Percentiles rank a stretch among this genome's conserved stretches.
phyloP scores from a whole-genome alignment of 2,888 invertebrate genomes.

The Phyllotreta cruciferae region DNA sequence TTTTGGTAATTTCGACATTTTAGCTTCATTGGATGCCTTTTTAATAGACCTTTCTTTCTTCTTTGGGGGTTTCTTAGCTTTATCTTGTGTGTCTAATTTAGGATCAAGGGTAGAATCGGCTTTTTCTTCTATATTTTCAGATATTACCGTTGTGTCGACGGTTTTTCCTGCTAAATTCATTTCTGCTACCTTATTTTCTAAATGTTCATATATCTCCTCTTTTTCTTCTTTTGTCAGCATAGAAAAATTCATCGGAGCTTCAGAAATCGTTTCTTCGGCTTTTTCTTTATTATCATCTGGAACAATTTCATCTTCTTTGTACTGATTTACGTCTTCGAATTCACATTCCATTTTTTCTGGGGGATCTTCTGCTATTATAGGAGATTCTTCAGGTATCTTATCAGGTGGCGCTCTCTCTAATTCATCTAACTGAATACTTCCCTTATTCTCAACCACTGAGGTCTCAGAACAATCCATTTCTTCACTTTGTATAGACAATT shows the following conservation, averaged over 20 bases:
- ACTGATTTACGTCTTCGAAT: constrained; percentile 10
- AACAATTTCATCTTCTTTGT: constrained; percentile 39
- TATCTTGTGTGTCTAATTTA: constrained; percentile 12
- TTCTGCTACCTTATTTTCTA: constrained; percentile 36
- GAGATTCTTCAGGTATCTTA: not conserved
- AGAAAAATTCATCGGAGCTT: constrained; percentile 2
- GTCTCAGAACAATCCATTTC: not conserved
- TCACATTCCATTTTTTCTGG: constrained; percentile 11
- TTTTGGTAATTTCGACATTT: constrained; percentile 5
- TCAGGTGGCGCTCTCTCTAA: not conserved
- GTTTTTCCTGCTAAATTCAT: constrained; percentile 29
- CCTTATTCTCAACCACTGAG: not conserved
- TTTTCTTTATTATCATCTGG: constrained; percentile 27
- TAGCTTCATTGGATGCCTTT: not conserved
- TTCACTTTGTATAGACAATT: constrained; percentile 8
- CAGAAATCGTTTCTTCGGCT: constrained; percentile 1
- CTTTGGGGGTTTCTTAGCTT: constrained; percentile 14
- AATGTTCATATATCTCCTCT: constrained; percentile 15
- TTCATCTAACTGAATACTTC: not conserved
- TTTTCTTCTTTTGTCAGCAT: not conserved
- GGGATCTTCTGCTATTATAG: not conserved
- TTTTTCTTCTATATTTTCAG: constrained; percentile 28
- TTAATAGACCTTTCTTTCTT: constrained; percentile 10
- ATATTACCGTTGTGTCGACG: not conserved
- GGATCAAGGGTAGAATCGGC: too few relatives aligned